Base-by-base conservation (phyloP, 2,888 invertebrate genomes). In the Dryadula phaetusa region DNA sequence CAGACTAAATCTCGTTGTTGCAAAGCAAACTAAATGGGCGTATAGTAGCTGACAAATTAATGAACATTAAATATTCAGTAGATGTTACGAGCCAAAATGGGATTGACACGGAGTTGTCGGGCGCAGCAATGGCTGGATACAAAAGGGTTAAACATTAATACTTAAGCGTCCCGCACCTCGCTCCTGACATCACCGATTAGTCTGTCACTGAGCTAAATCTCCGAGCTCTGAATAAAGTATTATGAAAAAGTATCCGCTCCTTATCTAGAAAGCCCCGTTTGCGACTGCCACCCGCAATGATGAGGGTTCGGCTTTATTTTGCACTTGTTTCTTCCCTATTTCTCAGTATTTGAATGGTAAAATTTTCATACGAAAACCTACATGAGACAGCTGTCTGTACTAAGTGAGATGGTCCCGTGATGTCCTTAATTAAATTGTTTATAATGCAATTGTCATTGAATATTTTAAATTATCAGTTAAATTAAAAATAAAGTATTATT, bases 101-200 rank as follows among this genome's bases (percentile, higher is more conserved):
- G 89, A 91, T 87, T 91, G 92, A 89, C 90, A 84, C 72, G 78
- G 79, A 84, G 85, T 82, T 83, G 87, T 83, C 87, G 86, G 85
- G 86, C 77, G 82, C 81, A 78, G 80, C 78, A 77, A 74, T 76
- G 77, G 75, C 80, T 80, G 80, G 79, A 80, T 84, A 84, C 87
- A 82, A 85, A 91, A 88, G 91, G 92, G 91, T 91, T 90, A 83
- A 85, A 82, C 88, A 87, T 92, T 85, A 92, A 92, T 91, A 88
- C 87, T 87, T 88, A 83, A 89, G 77, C 79, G 82, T 76, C 81
- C 81, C 83, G 83, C 88, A 85, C 87, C 86, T 88, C 87, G 78
- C 81, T 82, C 58, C 79, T 88, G 91, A 88, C 89, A 88, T 81
- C 80, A 79, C 80, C 89, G 91, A 92, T 92, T 92, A 91, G 79